Evolutionary conservation across 2,888 invertebrate genomes (phyloP).

Genomic region (Zootermopsis nevadensis): DNA sequence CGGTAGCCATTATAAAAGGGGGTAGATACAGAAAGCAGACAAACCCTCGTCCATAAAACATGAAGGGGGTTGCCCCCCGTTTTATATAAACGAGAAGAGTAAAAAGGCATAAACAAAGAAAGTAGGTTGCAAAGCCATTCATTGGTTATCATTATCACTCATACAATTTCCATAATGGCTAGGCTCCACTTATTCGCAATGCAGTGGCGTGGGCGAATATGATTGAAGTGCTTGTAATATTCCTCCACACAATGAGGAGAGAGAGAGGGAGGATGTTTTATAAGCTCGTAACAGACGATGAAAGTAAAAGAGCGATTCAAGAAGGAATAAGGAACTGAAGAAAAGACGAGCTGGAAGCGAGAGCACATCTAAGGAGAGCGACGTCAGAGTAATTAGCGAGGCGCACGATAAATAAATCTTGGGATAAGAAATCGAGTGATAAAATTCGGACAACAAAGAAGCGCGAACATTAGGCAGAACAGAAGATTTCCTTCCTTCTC

Average conservation of each 20-base stretch:
- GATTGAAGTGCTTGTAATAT: background rate
- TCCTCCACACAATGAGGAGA: background rate
- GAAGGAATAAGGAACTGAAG: too few species aligned
- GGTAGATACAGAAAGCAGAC: background rate
- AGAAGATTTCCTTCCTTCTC: too few species aligned
- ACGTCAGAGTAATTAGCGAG: background rate
- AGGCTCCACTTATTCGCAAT: conserved; percentile 4
- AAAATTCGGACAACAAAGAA: too few species aligned
- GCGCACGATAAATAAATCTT: background rate
- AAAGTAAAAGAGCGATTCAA: background rate
- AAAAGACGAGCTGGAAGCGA: background rate
- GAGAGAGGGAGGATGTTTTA: background rate
- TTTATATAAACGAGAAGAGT: background rate
- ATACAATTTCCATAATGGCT: background rate
- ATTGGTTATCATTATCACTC: conserved; percentile 13
- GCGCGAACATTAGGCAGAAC: too few species aligned
- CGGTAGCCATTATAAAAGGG: conserved; percentile 15
- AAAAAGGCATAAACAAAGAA: background rate
- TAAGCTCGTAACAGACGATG: conserved; percentile 13
- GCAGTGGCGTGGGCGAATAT: background rate
- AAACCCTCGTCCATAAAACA: conserved; percentile 12
- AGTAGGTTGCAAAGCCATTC: background rate
- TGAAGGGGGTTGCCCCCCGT: background rate
- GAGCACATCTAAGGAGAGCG: background rate
- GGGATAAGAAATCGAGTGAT: too few species aligned